A percentile compares a stretch with the other conserved stretches of the same genome.
These are phyloP conservation scores for Ormyrus labotus DNA, from an alignment of 2,888 invertebrate genomes.

Conservation along the genomic window DNA sequence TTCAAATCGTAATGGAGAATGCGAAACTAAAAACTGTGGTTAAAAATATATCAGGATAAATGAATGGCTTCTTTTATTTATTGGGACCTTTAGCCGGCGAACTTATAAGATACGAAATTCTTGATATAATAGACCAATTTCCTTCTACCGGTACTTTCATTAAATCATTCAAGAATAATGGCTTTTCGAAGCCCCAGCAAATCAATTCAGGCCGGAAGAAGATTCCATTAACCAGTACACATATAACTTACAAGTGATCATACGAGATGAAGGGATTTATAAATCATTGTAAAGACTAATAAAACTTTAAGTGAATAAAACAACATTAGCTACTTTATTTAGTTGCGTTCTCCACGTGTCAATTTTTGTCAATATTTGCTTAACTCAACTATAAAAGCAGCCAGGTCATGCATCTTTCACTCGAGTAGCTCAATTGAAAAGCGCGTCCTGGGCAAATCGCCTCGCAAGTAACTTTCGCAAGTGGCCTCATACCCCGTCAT, in stretches of 20 bases:
- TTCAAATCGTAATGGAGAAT: not conserved
- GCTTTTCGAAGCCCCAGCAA: slow-evolving; percentile 28
- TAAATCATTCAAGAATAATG: slow-evolving; percentile 49
- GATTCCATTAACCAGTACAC: slow-evolving; percentile 46
- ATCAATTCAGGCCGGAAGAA: slow-evolving; percentile 40
- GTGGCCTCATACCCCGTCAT: not conserved
- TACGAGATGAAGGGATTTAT: slow-evolving; percentile 18
- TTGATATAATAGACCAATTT: slow-evolving; percentile 37
- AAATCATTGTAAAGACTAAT: slow-evolving; percentile 4
- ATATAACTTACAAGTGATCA: slow-evolving; percentile 18
- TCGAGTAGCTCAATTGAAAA: too few species aligned
- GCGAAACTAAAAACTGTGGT: too few species aligned
- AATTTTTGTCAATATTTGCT: too few species aligned
- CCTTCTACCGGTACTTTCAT: slow-evolving; percentile 36
- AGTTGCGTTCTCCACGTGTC: too few species aligned
- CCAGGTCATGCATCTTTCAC: too few species aligned
- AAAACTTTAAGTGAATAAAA: too few species aligned
- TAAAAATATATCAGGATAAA: not conserved
- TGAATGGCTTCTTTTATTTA: slow-evolving; percentile 1
- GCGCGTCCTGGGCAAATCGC: too few species aligned
- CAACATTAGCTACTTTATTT: too few species aligned
- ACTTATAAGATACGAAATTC: slow-evolving; percentile 28
- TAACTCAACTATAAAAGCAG: too few species aligned
- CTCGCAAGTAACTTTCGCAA: not conserved
- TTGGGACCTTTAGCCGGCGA: not conserved